phyloP scores from a whole-genome alignment of 2,797 vertebrate species.

The Phoxinus dragarum region DNA sequence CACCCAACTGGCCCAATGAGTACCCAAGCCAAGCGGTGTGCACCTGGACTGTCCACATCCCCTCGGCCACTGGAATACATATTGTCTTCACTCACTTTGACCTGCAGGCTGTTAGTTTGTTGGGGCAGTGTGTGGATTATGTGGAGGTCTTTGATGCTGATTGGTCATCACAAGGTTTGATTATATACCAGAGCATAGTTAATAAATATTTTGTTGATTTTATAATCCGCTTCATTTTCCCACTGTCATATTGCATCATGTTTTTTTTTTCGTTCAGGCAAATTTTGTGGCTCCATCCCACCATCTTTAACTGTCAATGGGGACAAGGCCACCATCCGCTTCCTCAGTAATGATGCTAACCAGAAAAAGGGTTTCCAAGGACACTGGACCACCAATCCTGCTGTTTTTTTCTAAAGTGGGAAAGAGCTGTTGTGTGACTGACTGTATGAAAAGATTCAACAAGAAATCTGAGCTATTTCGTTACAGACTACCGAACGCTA shows the following conservation, averaged over 20 bases:
- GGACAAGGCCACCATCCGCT: conserved; percentile 72
- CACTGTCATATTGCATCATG: neutral
- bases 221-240: neutral
- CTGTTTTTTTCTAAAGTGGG: conserved; percentile 57
- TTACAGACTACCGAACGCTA: neutral
- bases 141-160: conserved; percentile 76
- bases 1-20: conserved; percentile 76
- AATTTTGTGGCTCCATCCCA: conserved; percentile 72
- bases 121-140: conserved; percentile 77
- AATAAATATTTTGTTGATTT: neutral
- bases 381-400: conserved; percentile 77
- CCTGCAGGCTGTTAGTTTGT: conserved; percentile 69
- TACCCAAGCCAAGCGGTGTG: conserved; percentile 74
- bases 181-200: too few species aligned
- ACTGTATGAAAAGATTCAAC: neutral
- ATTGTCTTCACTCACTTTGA: conserved; percentile 79
- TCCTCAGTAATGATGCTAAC: conserved; percentile 69
- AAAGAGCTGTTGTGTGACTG: neutral
- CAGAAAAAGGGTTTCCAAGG: conserved; percentile 78
- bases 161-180: conserved; percentile 58
- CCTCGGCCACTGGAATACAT: conserved; percentile 64
- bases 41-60: conserved; percentile 77
- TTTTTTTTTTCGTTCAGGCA: conserved; percentile 63
- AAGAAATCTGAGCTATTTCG: neutral
- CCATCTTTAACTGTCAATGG: conserved; percentile 61